Evolutionary conservation across 2,797 vertebrate genomes (phyloP), one percentile per base, ranked within the genome.

Genomic region (Jordanella pulchra): DNA sequence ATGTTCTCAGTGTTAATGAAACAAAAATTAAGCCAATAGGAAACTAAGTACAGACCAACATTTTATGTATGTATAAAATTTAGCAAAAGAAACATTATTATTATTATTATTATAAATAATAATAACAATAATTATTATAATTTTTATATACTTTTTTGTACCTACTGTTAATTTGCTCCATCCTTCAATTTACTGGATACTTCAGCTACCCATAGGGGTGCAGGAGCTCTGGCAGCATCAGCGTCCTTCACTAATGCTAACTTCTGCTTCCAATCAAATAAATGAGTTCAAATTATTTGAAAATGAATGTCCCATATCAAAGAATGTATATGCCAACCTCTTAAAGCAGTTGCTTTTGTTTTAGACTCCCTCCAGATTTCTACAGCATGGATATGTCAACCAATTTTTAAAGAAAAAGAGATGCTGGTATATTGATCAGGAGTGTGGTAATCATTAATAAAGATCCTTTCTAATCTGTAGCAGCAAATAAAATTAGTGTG

Each of bases 371-470:
- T 65, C 61, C 64, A 77, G 32, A 69, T 81, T 32, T 69, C 69
- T 55, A 56, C 10, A 66, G 71, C n/a, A 66, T 66, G 64, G 75
- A 71, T 67, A 72, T 76, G 78, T 83, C 80, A 74, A 78, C n/a
- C 71, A 55, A 21, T 72, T 64, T 42, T 7, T 61, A 25, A 21
- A 7, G 45, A 6, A 3, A 65, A 44, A 39, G 48, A 79, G 65
- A 58, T 15, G 54, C 45, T 65, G 45, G 32, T 18, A 27, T 76
- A 84, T 75, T 73, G 73, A 88, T 88, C 35, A 58, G 60, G 5
- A 27, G 27, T 18, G 13, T 44, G 66, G 60, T 72, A 28, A 79
- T 80, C 44, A 81, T 63, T 86, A 48, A 18, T 1, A 78, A 72
- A 45, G n/a, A 44, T 12, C 44, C 28, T 54, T 78, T 9, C 42